phyloP scores from a whole-genome alignment of 2,113 vertebrate species.

The Carollia perspicillata region DNA sequence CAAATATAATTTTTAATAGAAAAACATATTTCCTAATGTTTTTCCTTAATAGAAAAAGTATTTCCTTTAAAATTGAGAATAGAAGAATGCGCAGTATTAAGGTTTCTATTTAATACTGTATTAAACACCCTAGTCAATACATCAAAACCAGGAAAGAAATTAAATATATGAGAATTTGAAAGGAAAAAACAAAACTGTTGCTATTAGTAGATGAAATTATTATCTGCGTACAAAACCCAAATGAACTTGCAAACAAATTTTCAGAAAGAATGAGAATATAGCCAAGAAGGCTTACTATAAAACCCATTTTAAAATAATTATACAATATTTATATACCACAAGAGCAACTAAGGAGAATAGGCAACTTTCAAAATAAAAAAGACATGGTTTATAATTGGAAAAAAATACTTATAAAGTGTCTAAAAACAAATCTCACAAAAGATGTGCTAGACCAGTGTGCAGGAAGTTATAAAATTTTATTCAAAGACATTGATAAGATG shows the following conservation, averaged over 20 bases:
- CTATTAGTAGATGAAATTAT: not conserved
- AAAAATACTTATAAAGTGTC: not conserved
- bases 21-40: not conserved
- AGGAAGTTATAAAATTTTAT: slow-evolving; percentile 11
- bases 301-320: not conserved
- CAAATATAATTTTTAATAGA: not conserved
- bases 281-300: not conserved
- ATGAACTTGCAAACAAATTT: not conserved
- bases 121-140: not conserved
- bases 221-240: not conserved
- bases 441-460: not conserved
- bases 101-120: not conserved
- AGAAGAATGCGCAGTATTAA: not conserved
- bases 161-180: not conserved
- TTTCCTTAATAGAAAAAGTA: not conserved
- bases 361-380: not conserved
- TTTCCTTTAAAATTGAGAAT: not conserved
- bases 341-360: not conserved
- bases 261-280: not conserved
- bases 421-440: not conserved
- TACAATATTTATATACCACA: not conserved
- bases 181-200: not conserved
- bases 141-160: not conserved
- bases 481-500: not conserved
- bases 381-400: not conserved